Conservation (phyloP, 2,113 vertebrate genomes). For the Pungitius pungitius region DNA sequence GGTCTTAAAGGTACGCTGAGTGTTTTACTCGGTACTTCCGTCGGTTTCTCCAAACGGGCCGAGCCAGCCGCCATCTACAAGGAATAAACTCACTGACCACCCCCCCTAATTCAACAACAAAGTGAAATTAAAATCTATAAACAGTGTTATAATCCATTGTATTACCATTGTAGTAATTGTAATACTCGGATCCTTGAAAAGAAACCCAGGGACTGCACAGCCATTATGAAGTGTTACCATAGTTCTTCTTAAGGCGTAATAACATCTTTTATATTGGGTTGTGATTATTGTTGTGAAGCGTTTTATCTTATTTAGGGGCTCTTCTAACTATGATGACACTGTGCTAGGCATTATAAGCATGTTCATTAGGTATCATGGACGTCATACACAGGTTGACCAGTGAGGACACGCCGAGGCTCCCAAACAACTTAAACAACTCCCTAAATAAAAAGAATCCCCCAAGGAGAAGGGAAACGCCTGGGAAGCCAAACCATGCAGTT, state of each 20-base stretch:
- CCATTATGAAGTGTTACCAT: too few relatives aligned
- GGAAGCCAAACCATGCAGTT: conserved; percentile 23
- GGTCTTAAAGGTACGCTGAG: too few relatives aligned
- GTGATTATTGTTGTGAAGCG: not conserved
- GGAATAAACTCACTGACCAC: too few relatives aligned
- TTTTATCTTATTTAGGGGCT: not conserved
- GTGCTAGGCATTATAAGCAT: not conserved
- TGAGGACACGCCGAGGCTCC: not conserved
- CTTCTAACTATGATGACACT: not conserved
- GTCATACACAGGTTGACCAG: too few relatives aligned
- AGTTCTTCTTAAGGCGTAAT: not conserved
- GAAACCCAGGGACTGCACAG: not conserved
- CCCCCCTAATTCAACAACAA: too few relatives aligned
- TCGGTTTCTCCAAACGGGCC: too few relatives aligned
- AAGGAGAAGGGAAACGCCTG: not conserved
- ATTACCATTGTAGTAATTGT: not conserved
- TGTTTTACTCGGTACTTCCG: too few relatives aligned
- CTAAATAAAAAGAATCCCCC: not conserved
- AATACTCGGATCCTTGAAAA: not conserved
- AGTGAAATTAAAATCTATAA: too few relatives aligned
- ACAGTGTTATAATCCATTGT: too few relatives aligned
- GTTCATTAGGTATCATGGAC: too few relatives aligned
- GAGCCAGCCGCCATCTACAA: too few relatives aligned
- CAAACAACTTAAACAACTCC: not conserved
- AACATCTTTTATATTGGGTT: not conserved